Conservation (phyloP, 2,113 vertebrate genomes). For the Danionella cerebrum region DNA sequence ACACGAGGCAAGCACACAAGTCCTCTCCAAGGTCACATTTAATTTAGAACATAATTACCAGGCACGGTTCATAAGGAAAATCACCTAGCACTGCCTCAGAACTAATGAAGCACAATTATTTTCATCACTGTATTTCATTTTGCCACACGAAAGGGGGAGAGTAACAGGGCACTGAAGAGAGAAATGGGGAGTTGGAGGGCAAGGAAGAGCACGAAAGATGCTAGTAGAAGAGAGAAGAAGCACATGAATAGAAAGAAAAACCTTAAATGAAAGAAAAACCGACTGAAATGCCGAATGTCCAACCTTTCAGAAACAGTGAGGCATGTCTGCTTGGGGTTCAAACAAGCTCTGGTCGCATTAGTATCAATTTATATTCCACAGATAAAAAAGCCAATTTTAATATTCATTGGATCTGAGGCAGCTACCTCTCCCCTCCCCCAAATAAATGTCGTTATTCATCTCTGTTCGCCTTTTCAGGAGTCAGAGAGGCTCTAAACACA, state of each 20-base stretch:
- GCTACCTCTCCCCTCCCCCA: constrained; percentile 15
- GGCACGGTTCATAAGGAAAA: constrained; percentile 98
- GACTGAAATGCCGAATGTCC: constrained; percentile 9
- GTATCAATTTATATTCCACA: constrained; percentile 23
- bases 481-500: constrained; percentile 4
- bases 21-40: constrained; percentile 97
- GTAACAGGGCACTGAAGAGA: constrained; percentile 41
- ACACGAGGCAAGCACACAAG: constrained; percentile 76
- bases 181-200: constrained; percentile 10
- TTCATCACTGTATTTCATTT: constrained; percentile 84
- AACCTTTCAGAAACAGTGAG: constrained; percentile 10
- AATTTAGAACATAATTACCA: constrained; percentile 99
- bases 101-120: constrained; percentile 99
- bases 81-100: constrained; percentile 93
- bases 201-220: constrained; percentile 49
- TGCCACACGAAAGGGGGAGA: constrained; percentile 43
- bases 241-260: constrained; percentile 61
- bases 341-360: constrained; percentile 10
- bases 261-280: constrained; percentile 22
- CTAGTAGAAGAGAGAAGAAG: constrained; percentile 61
- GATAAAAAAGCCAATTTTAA: constrained; percentile 22
- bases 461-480: background rate
- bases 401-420: constrained; percentile 20
- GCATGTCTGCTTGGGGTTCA: constrained; percentile 1
- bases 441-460: background rate